A percentile compares a stretch with the other conserved stretches of the same genome.
phyloP scores from a whole-genome alignment of 2,113 vertebrate species.

The Myotis davidii region DNA sequence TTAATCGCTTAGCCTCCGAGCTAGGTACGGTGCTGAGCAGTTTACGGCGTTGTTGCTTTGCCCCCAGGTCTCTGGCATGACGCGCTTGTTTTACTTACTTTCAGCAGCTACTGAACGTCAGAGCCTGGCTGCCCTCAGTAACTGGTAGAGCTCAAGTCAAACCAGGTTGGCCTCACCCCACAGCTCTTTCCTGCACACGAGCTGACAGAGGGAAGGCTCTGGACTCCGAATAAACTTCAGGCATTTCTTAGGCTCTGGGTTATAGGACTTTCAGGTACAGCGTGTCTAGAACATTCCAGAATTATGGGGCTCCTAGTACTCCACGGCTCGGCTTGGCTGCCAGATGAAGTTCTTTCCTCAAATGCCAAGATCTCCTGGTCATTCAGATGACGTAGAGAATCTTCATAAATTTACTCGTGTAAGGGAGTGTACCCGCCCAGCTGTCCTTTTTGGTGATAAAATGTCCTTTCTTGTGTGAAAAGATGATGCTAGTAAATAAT shows the following conservation, averaged over 20 bases:
- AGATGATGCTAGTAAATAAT: neutral
- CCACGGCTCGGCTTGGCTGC: accelerated
- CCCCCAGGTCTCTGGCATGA: neutral
- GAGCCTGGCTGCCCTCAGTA: neutral
- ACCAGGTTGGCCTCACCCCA: accelerated
- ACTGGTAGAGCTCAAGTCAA: neutral
- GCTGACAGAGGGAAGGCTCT: accelerated
- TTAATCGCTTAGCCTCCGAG: neutral
- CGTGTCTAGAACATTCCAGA: neutral
- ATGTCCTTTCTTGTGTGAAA: neutral
- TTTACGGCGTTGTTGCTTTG: neutral
- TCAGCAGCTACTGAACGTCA: neutral
- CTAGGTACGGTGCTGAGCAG: too few relatives aligned
- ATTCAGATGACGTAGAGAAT: neutral
- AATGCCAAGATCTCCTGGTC: neutral
- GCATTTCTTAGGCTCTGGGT: neutral
- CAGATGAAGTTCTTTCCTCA: neutral
- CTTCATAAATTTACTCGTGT: neutral
- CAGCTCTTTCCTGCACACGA: accelerated
- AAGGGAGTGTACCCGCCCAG: neutral
- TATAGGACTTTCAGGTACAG: too few relatives aligned
- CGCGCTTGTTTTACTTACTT: too few relatives aligned
- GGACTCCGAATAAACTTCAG: neutral
- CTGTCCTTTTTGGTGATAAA: neutral
- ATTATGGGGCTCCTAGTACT: neutral